These are phyloP conservation scores for Asbolus verrucosus DNA, from an alignment of 1,140 invertebrate species.

Conservation along the genomic window DNA sequence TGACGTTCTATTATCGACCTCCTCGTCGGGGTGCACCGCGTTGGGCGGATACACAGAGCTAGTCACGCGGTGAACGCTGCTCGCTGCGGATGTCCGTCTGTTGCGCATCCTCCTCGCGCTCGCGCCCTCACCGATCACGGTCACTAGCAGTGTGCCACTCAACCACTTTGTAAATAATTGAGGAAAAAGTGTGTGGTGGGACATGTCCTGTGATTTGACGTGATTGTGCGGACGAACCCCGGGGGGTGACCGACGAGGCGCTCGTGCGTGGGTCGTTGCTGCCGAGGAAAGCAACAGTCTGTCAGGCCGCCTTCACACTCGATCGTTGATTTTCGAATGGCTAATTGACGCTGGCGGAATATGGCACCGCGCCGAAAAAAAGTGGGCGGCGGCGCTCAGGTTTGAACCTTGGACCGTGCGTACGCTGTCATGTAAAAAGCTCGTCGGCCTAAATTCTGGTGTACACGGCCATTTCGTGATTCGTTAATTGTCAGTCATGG, in stretches of 20 bases:
- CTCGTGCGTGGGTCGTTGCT: not conserved
- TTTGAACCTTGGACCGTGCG: no score
- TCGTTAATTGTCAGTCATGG: slow-evolving; percentile 22
- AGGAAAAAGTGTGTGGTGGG: not conserved
- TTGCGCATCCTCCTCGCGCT: slow-evolving; percentile 35
- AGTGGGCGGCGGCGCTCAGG: no score
- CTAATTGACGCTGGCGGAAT: no score
- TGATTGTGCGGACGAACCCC: not conserved
- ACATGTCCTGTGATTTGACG: not conserved
- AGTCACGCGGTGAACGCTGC: slow-evolving; percentile 59
- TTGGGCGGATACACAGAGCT: slow-evolving; percentile 53
- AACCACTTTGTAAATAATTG: not conserved
- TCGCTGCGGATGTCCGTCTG: slow-evolving; percentile 48
- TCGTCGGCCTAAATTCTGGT: slow-evolving; percentile 8
- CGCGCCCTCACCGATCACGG: slow-evolving; percentile 10
- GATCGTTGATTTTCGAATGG: no score
- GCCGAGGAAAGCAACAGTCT: not conserved
- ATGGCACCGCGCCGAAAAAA: no score
- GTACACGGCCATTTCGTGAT: not conserved
- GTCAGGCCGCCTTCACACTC: no score
- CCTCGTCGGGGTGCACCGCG: slow-evolving; percentile 44
- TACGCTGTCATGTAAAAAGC: no score
- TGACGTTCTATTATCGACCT: slow-evolving; percentile 51
- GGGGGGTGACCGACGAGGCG: not conserved
- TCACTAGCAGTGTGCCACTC: slow-evolving; percentile 13